Evolutionary conservation across 2,113 vertebrate species (phyloP).

Genomic region (Ranitomeya variabilis): DNA sequence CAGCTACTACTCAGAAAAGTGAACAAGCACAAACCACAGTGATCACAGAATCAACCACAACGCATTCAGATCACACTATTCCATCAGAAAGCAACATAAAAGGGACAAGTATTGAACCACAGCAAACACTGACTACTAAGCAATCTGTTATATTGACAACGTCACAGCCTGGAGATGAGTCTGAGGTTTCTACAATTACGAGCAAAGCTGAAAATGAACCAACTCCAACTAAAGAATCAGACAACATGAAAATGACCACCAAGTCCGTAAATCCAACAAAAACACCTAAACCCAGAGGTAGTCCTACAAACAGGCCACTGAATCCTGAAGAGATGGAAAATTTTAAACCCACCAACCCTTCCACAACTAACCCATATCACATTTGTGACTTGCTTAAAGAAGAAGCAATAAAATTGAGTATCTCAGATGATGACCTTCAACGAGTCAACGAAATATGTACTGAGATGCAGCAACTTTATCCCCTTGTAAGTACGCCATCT

Average conservation of each 20-base stretch:
- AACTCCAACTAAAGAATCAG: not conserved
- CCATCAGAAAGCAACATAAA: not conserved
- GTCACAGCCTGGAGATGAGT: not conserved
- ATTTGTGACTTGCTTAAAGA: slow-evolving; percentile 47
- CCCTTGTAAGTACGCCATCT: slow-evolving; percentile 36
- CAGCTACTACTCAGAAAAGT: not conserved
- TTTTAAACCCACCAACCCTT: not conserved
- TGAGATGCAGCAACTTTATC: slow-evolving; percentile 23
- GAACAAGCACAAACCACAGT: slow-evolving; percentile 40
- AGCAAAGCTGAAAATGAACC: not conserved
- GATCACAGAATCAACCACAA: not conserved
- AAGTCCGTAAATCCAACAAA: not conserved
- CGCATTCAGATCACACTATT: not conserved
- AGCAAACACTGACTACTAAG: not conserved
- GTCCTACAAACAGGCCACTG: not conserved
- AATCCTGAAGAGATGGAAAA: slow-evolving; percentile 17
- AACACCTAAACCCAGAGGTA: not conserved
- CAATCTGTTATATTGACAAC: not conserved
- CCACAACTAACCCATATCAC: not conserved
- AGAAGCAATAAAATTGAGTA: slow-evolving; percentile 31
- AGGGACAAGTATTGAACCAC: not conserved
- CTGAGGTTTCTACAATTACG: not conserved
- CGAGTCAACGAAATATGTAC: slow-evolving; percentile 23
- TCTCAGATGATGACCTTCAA: slow-evolving; percentile 28
- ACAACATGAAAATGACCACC: not conserved